Percentiles rank a stretch among this genome's conserved stretches.
Conservation (phyloP, 2,888 invertebrate species). For the Xylota sylvarum region DNA sequence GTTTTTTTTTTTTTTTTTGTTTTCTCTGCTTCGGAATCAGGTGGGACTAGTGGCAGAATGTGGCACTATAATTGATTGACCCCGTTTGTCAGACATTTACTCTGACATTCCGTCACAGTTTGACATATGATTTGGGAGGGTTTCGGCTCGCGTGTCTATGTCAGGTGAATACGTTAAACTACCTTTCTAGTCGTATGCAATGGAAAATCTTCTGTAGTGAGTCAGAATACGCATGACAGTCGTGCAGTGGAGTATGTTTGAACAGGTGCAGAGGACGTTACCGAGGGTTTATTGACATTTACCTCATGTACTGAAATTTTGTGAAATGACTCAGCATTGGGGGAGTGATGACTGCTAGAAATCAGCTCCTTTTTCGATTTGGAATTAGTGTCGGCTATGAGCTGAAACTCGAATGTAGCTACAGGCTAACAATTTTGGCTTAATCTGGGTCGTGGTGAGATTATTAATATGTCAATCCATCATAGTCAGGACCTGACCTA, state of each 20-base stretch:
- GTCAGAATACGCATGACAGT: slow-evolving; percentile 34
- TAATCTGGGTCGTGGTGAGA: neutral
- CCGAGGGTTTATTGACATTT: slow-evolving; percentile 26
- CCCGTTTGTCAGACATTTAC: slow-evolving; percentile 45
- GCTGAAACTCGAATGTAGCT: neutral
- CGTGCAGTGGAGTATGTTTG: slow-evolving; percentile 10
- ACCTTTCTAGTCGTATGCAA: neutral
- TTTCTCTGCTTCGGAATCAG: slow-evolving; percentile 7
- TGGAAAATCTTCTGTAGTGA: neutral
- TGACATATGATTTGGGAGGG: slow-evolving; percentile 47
- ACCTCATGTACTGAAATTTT: neutral
- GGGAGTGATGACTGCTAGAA: neutral
- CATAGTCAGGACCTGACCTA: neutral
- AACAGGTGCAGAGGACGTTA: slow-evolving; percentile 12
- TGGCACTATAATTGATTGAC: slow-evolving; percentile 33
- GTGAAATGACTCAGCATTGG: neutral
- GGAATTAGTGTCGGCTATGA: neutral
- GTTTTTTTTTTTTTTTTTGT: neutral
- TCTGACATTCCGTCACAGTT: slow-evolving; percentile 44
- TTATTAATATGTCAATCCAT: neutral
- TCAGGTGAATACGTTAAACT: slow-evolving; percentile 38
- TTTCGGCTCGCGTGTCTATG: slow-evolving; percentile 36
- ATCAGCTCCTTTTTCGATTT: neutral
- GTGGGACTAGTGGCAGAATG: slow-evolving; percentile 14
- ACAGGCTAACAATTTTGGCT: neutral